Evolutionary conservation across 2,113 vertebrate species (phyloP).

Genomic region (Dipodomys spectabilis): DNA sequence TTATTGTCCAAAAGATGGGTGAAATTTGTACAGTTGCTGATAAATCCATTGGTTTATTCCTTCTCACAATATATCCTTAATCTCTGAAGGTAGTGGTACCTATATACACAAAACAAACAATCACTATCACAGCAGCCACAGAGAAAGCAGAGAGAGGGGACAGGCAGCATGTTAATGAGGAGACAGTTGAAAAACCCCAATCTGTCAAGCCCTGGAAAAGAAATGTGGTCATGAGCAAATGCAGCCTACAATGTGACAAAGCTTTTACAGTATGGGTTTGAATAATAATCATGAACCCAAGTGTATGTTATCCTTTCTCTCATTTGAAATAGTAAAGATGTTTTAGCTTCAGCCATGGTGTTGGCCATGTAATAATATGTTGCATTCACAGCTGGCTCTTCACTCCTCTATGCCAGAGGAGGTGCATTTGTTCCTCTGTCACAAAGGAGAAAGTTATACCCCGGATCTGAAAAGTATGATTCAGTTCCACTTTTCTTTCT

Average conservation of each 20-base stretch:
- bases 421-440: background rate
- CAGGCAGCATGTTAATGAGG: conserved; percentile 52
- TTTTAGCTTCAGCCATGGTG: background rate
- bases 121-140: conserved; percentile 53
- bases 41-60: conserved; percentile 54
- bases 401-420: background rate
- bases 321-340: conserved; percentile 44
- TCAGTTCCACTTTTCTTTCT: background rate
- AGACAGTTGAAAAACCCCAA: background rate
- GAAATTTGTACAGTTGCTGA: conserved; percentile 10
- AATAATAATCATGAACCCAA: conserved; percentile 11
- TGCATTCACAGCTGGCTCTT: background rate
- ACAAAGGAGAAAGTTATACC: conserved; percentile 8
- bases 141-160: background rate
- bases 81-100: conserved; percentile 42
- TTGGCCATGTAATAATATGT: background rate
- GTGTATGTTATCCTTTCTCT: background rate
- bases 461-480: conserved; percentile 13
- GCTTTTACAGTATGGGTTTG: background rate
- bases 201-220: conserved; percentile 40
- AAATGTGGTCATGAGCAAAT: conserved; percentile 14
- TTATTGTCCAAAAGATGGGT: conserved; percentile 41
- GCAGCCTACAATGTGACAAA: conserved; percentile 40
- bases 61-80: background rate
- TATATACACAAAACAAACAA: conserved; percentile 49